Evolutionary conservation across 2,888 invertebrate genomes (phyloP).

Genomic region (Drosophila recens): DNA sequence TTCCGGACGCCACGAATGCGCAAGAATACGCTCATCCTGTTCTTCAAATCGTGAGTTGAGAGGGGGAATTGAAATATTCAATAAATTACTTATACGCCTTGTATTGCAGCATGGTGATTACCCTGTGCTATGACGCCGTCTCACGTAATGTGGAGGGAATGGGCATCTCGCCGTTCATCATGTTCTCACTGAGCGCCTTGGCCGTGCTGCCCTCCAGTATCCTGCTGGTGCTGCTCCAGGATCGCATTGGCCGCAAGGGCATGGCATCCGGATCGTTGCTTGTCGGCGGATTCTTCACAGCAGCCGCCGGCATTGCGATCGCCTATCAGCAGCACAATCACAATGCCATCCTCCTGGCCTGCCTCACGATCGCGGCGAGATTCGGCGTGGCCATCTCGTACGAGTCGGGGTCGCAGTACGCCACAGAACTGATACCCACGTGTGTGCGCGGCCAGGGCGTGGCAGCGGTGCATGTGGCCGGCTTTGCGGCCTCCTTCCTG

Average conservation of each 20-base stretch:
- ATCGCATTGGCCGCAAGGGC: constrained; percentile 86
- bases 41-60: constrained; percentile 87
- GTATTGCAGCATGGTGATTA: constrained; percentile 87
- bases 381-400: constrained; percentile 88
- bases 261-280: constrained; percentile 87
- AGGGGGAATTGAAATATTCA: accelerated
- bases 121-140: constrained; percentile 87
- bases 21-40: constrained; percentile 86
- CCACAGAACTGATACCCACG: constrained; percentile 88
- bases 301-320: constrained; percentile 86
- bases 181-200: constrained; percentile 87
- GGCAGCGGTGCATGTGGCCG: constrained; percentile 87
- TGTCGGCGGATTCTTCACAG: constrained; percentile 86
- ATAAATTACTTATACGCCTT: constrained; percentile 20
- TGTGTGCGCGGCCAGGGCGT: constrained; percentile 88
- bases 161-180: constrained; percentile 87
- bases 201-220: constrained; percentile 87
- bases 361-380: constrained; percentile 86
- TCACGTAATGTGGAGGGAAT: constrained; percentile 87
- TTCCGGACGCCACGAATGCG: constrained; percentile 87
- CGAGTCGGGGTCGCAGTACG: constrained; percentile 89
- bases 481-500: constrained; percentile 87
- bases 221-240: constrained; percentile 83
- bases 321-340: constrained; percentile 84
- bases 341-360: constrained; percentile 85